Conservation (phyloP, 2,888 invertebrate species). For the Ypsolopha sequella region DNA sequence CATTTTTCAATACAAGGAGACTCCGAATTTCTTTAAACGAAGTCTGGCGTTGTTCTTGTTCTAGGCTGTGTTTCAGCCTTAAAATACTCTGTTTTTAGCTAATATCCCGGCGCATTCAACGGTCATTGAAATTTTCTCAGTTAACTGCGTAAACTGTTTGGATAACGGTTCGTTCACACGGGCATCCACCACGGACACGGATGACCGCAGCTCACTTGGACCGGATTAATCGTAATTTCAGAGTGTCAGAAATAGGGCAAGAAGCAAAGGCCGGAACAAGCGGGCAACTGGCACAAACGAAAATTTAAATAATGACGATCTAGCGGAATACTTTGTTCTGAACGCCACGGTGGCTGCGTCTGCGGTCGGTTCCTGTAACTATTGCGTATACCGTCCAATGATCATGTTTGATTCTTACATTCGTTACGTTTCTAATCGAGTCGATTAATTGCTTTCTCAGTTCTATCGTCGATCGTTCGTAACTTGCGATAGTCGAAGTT, state of each 20-base stretch:
- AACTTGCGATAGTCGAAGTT: not conserved
- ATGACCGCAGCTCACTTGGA: conserved; percentile 59
- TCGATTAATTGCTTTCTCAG: not conserved
- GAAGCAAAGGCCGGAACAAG: conserved; percentile 64
- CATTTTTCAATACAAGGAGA: no score
- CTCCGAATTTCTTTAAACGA: no score
- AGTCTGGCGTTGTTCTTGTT: no score
- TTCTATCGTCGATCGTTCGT: not conserved
- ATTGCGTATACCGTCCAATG: not conserved
- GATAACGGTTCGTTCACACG: conserved; percentile 63
- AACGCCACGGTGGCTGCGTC: conserved; percentile 53
- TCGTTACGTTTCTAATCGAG: not conserved
- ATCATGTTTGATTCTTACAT: not conserved
- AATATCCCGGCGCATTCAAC: not conserved
- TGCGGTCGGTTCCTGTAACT: conserved; percentile 14
- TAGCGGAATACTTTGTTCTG: conserved; percentile 59
- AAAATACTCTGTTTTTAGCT: not conserved
- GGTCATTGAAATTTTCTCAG: conserved; percentile 15
- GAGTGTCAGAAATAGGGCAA: conserved; percentile 57
- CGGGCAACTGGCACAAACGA: conserved; percentile 63
- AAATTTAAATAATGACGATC: conserved; percentile 67
- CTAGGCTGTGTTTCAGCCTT: no score
- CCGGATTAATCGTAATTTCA: conserved; percentile 66
- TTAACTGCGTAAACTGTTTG: conserved; percentile 45
- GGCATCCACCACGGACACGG: conserved; percentile 61